These are phyloP conservation scores for Heteromormyrus szaboi DNA, from an alignment of 2,797 vertebrate genomes.

Conservation along the genomic window DNA sequence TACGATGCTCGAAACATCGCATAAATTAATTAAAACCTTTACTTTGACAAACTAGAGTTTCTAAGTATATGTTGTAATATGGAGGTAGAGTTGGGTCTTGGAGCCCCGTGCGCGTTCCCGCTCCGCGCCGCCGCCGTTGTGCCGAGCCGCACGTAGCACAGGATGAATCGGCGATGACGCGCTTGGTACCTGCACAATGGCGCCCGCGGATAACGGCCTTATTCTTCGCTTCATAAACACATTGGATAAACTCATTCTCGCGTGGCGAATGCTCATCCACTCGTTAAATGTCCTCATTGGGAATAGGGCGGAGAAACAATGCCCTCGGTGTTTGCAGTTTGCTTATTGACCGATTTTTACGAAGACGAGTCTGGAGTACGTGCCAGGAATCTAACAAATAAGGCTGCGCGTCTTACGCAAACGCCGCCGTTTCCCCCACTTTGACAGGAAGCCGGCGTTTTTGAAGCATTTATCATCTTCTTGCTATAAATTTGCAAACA, in stretches of 20 bases:
- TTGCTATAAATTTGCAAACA: background rate
- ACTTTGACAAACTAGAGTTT: background rate
- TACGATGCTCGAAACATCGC: background rate
- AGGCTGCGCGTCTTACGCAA: background rate
- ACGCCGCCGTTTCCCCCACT: background rate
- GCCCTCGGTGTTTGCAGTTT: background rate
- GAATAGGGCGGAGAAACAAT: background rate
- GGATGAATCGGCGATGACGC: slow-evolving; percentile 1
- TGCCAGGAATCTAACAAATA: background rate
- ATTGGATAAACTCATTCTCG: background rate
- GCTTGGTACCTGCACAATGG: background rate
- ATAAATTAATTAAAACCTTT: background rate
- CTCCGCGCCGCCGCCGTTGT: background rate
- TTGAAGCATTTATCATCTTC: background rate
- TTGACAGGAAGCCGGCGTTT: background rate
- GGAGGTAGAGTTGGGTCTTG: background rate
- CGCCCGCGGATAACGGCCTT: background rate
- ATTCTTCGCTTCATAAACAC: background rate
- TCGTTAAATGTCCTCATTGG: background rate
- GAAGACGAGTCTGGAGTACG: background rate
- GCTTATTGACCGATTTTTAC: background rate
- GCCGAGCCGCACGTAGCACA: slow-evolving; percentile 23
- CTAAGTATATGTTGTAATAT: background rate
- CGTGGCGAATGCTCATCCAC: background rate
- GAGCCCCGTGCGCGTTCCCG: background rate